phyloP scores from a whole-genome alignment of 2,888 invertebrate species.

The Anticlea derivata region DNA sequence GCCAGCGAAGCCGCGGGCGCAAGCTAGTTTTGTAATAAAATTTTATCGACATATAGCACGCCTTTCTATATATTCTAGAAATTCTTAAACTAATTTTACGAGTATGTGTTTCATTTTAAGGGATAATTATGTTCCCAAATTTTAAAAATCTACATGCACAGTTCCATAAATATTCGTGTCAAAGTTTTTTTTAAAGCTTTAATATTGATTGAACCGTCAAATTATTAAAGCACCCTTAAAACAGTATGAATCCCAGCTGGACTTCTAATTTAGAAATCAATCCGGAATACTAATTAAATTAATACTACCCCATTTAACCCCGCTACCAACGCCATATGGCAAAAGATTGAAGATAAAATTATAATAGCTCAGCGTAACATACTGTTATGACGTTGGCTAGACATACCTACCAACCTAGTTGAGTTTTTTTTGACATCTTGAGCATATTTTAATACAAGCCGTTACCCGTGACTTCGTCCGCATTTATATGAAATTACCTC shows the following conservation, averaged over 20 bases:
- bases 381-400: constrained; percentile 55
- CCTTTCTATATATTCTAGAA: no score
- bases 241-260: constrained; percentile 27
- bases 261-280: constrained; percentile 31
- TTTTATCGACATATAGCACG: no score
- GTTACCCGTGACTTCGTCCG: no score
- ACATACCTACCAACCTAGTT: constrained; percentile 34
- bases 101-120: no score
- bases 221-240: background rate
- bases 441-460: background rate
- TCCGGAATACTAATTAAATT: constrained; percentile 31
- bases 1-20: no score
- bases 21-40: no score
- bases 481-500: no score
- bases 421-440: constrained; percentile 39
- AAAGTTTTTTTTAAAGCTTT: background rate
- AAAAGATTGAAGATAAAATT: constrained; percentile 51
- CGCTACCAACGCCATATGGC: constrained; percentile 45
- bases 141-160: no score
- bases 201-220: background rate
- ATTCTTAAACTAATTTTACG: no score
- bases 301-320: constrained; percentile 22
- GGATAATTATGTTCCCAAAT: no score
- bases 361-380: constrained; percentile 44
- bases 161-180: no score